These are phyloP conservation scores for Torymus tubicola DNA, from an alignment of 2,888 invertebrate species.

Conservation along the genomic window DNA sequence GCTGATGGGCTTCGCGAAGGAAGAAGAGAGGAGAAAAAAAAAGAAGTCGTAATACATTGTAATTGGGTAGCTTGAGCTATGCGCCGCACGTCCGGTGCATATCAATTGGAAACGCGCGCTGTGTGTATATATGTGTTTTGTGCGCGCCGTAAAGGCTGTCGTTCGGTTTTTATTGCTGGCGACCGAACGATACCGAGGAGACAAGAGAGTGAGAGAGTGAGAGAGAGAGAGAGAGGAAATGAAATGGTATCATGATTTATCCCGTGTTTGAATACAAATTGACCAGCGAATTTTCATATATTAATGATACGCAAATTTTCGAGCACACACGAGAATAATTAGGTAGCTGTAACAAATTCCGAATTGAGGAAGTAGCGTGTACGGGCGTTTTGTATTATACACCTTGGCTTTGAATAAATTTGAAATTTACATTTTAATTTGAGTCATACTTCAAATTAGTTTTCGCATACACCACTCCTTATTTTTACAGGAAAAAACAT, in stretches of 20 bases:
- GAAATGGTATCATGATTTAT: conserved; percentile 34
- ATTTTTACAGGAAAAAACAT: too few relatives aligned
- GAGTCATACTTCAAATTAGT: too few relatives aligned
- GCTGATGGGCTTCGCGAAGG: neutral
- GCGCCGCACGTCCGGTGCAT: conserved; percentile 37
- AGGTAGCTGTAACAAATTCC: conserved; percentile 15
- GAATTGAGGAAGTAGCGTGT: conserved; percentile 3
- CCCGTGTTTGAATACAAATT: conserved; percentile 36
- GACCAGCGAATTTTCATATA: conserved; percentile 14
- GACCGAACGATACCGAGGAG: too few relatives aligned
- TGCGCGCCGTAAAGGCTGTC: neutral
- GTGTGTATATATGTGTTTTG: neutral
- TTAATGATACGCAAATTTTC: conserved; percentile 25
- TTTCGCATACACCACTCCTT: too few relatives aligned
- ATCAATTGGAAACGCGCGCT: conserved; percentile 30
- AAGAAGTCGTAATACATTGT: conserved; percentile 48
- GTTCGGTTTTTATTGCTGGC: too few relatives aligned
- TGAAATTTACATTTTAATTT: conserved; percentile 7
- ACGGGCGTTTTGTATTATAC: conserved; percentile 21
- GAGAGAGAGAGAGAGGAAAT: neutral
- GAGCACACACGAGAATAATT: conserved; percentile 4
- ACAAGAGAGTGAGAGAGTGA: neutral
- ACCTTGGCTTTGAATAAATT: conserved; percentile 23
- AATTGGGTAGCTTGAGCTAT: conserved; percentile 38
- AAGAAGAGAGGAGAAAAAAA: neutral